Evolutionary conservation across 2,113 vertebrate species (phyloP).

Genomic region (Psettodes erumei): DNA sequence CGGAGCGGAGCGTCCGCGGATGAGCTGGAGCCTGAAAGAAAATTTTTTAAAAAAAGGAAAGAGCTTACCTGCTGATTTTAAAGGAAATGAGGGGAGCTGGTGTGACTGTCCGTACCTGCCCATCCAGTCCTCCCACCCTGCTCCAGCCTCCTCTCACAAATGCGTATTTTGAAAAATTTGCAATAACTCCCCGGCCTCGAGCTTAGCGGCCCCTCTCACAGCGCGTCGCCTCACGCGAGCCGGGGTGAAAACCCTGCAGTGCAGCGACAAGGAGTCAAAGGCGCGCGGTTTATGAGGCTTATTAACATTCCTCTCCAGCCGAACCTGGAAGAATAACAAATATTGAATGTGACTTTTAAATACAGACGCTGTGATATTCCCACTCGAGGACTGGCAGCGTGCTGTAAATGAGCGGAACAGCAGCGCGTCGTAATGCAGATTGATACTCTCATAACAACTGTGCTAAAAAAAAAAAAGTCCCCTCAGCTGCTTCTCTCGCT

Average conservation of each 20-base stretch:
- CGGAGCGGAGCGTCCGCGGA: constrained; percentile 14
- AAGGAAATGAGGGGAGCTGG: constrained; percentile 10
- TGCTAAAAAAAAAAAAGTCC: constrained; percentile 54
- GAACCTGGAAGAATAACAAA: constrained; percentile 59
- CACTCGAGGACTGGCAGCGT: constrained; percentile 42
- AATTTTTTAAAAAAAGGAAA: neutral
- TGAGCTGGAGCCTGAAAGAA: constrained; percentile 2
- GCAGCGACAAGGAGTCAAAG: constrained; percentile 46
- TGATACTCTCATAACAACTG: constrained; percentile 75
- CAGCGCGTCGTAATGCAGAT: constrained; percentile 71
- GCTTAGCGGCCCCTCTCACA: neutral
- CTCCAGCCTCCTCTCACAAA: neutral
- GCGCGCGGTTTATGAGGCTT: constrained; percentile 45
- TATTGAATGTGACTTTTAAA: constrained; percentile 67
- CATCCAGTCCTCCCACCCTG: neutral
- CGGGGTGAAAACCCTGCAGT: constrained; percentile 54
- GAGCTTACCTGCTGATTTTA: constrained; percentile 1
- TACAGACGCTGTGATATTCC: constrained; percentile 63
- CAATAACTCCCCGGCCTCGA: constrained; percentile 7
- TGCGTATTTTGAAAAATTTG: constrained; percentile 18
- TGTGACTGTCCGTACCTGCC: neutral
- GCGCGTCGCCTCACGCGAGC: neutral
- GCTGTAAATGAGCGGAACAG: constrained; percentile 67
- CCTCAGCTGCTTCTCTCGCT: constrained; percentile 63
- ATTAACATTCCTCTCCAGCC: constrained; percentile 61